Conservation (phyloP, 2,888 invertebrate species). For the Napeogenes inachia region DNA sequence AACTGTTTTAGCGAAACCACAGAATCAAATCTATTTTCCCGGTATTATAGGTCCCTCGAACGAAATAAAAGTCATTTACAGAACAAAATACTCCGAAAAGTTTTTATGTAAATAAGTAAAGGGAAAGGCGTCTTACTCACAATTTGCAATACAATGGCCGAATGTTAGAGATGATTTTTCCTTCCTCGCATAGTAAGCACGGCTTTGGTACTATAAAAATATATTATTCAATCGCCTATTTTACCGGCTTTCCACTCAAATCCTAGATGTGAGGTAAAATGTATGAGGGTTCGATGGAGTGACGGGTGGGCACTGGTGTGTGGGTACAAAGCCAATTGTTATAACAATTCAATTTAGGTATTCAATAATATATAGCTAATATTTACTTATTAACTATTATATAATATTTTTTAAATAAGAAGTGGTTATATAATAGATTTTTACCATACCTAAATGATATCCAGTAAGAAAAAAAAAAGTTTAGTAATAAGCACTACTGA, state of each 20-base stretch:
- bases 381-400: background rate
- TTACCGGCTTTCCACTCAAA: conserved; percentile 60
- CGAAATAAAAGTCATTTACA: conserved; percentile 64
- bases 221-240: conserved; percentile 74
- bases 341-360: background rate
- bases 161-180: conserved; percentile 72
- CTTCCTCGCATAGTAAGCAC: conserved; percentile 69
- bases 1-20: conserved; percentile 28
- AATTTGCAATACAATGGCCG: conserved; percentile 74
- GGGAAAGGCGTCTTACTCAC: conserved; percentile 67
- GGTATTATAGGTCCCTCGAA: conserved; percentile 34
- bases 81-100: conserved; percentile 60
- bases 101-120: conserved; percentile 71
- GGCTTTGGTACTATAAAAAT: conserved; percentile 69
- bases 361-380: background rate
- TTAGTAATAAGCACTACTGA: too few species aligned
- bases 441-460: too few species aligned
- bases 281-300: conserved; percentile 55
- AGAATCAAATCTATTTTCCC: conserved; percentile 28
- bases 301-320: conserved; percentile 32
- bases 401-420: too few species aligned
- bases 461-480: too few species aligned
- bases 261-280: conserved; percentile 63
- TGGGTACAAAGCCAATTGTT: conserved; percentile 10
- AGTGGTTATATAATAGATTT: too few species aligned